Evolutionary conservation across 2,888 invertebrate genomes (phyloP).

Genomic region (Drosophila leonis): DNA sequence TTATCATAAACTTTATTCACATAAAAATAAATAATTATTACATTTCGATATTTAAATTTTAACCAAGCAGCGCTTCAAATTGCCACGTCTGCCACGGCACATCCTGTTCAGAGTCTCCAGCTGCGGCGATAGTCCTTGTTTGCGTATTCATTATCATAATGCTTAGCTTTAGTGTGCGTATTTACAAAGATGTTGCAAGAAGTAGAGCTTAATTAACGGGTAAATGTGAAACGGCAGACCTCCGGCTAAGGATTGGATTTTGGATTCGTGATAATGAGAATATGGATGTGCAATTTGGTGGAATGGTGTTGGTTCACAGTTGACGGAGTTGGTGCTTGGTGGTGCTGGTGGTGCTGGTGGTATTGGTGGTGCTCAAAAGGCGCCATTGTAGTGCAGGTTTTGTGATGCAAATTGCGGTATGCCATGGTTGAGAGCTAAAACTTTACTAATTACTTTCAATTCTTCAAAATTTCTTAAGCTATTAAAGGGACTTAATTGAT

Average conservation of each 20-base stretch:
- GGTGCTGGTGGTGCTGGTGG: slow-evolving; percentile 44
- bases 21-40: slow-evolving; percentile 80
- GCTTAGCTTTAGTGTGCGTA: slow-evolving; percentile 73
- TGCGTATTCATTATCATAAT: slow-evolving; percentile 50
- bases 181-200: slow-evolving; percentile 74
- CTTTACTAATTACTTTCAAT: slow-evolving; percentile 92
- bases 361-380: slow-evolving; percentile 74
- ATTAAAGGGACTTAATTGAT: slow-evolving; percentile 70
- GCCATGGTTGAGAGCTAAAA: slow-evolving; percentile 92
- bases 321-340: slow-evolving; percentile 37
- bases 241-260: slow-evolving; percentile 33
- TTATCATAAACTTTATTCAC: slow-evolving; percentile 78
- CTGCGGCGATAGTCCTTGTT: slow-evolving; percentile 30
- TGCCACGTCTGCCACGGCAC: slow-evolving; percentile 16
- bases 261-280: slow-evolving; percentile 31
- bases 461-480: slow-evolving; percentile 88
- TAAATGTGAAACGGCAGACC: slow-evolving; percentile 37
- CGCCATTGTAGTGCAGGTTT: slow-evolving; percentile 80
- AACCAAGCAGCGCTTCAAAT: slow-evolving; percentile 34
- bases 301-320: slow-evolving; percentile 39
- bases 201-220: slow-evolving; percentile 62
- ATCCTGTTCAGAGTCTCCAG: slow-evolving; percentile 20
- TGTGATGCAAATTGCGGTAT: slow-evolving; percentile 86
- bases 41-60: slow-evolving; percentile 64
- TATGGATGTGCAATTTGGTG: slow-evolving; percentile 52